phyloP scores from a whole-genome alignment of 2,113 vertebrate species.

The Catharus bicknelli region DNA sequence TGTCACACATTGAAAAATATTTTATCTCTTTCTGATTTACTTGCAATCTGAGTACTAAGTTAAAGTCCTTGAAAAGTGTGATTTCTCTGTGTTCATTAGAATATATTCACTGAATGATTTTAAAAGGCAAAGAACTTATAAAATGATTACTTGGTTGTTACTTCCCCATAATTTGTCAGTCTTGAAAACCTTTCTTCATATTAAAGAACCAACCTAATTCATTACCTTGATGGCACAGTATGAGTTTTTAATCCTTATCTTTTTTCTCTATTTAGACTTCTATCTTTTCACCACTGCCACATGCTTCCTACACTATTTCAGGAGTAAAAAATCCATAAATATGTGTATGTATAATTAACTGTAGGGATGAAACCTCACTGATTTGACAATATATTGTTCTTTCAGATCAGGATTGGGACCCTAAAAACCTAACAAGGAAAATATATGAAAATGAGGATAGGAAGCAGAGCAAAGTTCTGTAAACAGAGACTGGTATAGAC shows the following conservation, averaged over 20 bases:
- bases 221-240: background rate
- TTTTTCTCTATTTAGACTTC: background rate
- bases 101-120: background rate
- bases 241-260: background rate
- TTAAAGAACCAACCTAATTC: fast-evolving
- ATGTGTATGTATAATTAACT: background rate
- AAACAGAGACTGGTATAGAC: background rate
- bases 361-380: background rate
- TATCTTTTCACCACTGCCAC: background rate
- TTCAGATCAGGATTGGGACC: background rate
- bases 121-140: background rate
- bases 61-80: background rate
- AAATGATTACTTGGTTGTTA: background rate
- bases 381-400: background rate
- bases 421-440: background rate
- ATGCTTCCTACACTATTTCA: background rate
- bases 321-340: background rate
- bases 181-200: background rate
- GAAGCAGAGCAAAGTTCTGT: background rate
- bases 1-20: background rate
- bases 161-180: background rate
- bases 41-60: background rate
- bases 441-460: background rate
- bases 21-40: background rate
- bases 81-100: background rate